Percentiles rank a stretch among this genome's conserved stretches.
Evolutionary conservation across 2,888 invertebrate species (phyloP).

Genomic region (Cecidostiba fungosa): DNA sequence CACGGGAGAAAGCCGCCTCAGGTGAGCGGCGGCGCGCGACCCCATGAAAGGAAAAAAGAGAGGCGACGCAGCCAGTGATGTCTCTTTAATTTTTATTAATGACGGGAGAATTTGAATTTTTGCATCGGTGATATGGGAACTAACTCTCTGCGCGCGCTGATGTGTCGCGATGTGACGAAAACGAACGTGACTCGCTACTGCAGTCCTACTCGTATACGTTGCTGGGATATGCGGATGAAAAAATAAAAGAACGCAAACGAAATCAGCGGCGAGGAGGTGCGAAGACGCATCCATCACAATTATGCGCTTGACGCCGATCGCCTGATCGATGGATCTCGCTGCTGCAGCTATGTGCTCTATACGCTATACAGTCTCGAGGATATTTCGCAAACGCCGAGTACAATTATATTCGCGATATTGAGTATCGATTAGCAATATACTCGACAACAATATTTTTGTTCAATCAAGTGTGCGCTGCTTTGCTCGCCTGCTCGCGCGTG

Average conservation of each 20-base stretch:
- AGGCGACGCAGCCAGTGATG: conserved; percentile 73
- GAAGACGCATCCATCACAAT: conserved; percentile 75
- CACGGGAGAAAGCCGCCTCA: conserved; percentile 31
- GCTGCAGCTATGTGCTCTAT: neutral
- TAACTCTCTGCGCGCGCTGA: conserved; percentile 2
- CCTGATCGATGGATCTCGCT: conserved; percentile 39
- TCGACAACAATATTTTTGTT: too few relatives aligned
- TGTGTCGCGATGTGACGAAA: neutral
- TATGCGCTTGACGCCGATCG: conserved; percentile 69
- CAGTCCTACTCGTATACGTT: too few relatives aligned
- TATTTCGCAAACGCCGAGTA: too few relatives aligned
- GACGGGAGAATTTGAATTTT: conserved; percentile 79
- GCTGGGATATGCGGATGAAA: too few relatives aligned
- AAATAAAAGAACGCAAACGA: neutral
- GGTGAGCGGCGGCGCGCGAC: conserved; percentile 6
- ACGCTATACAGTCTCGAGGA: too few relatives aligned
- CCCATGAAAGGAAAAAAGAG: conserved; percentile 24
- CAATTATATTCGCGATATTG: too few relatives aligned
- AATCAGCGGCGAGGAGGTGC: neutral
- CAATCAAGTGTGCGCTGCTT: too few relatives aligned
- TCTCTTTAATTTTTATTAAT: conserved; percentile 81
- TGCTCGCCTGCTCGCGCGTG: too few relatives aligned
- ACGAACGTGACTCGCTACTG: conserved; percentile 37
- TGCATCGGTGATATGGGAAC: conserved; percentile 80
- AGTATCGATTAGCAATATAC: too few relatives aligned